Evolutionary conservation across 1,140 invertebrate species (phyloP).

Genomic region (Chelonus insularis): DNA sequence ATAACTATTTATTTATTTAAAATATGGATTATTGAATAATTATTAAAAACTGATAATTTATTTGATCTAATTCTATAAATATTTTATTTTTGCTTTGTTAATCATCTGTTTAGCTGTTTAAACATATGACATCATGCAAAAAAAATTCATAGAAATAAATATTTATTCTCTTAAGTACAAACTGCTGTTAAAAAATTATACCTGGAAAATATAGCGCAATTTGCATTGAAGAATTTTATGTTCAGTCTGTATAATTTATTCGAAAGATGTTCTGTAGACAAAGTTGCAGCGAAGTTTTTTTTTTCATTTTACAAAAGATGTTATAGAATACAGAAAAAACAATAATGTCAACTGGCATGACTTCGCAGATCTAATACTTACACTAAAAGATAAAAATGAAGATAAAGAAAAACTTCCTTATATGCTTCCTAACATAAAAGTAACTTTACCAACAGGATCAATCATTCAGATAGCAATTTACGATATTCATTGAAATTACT

Average conservation of each 20-base stretch:
- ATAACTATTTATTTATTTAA: too few relatives aligned
- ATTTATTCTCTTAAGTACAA: too few relatives aligned
- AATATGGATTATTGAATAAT: too few relatives aligned
- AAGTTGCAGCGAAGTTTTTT: slow-evolving; percentile 59
- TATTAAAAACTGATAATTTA: too few relatives aligned
- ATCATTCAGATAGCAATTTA: slow-evolving; percentile 57
- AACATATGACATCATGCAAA: too few relatives aligned
- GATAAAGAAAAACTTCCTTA: slow-evolving; percentile 52
- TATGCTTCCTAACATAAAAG: slow-evolving; percentile 53
- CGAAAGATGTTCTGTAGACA: slow-evolving; percentile 29
- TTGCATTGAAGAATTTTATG: slow-evolving; percentile 34
- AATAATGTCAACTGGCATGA: slow-evolving; percentile 59
- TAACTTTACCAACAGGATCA: slow-evolving; percentile 54
- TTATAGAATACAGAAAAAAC: slow-evolving; percentile 55
- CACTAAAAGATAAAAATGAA: slow-evolving; percentile 58
- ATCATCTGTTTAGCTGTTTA: too few relatives aligned
- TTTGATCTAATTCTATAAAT: too few relatives aligned
- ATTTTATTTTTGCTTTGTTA: too few relatives aligned
- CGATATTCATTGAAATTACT: slow-evolving; percentile 64
- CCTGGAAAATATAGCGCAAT: slow-evolving; percentile 35
- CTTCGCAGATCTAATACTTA: slow-evolving; percentile 63
- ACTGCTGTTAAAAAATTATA: too few relatives aligned
- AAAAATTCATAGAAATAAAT: too few relatives aligned
- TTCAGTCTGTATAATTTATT: slow-evolving; percentile 38
- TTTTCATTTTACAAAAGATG: slow-evolving; percentile 51